These are phyloP conservation scores for Tapirus indicus DNA, from an alignment of 2,797 vertebrate genomes.

Conservation along the genomic window DNA sequence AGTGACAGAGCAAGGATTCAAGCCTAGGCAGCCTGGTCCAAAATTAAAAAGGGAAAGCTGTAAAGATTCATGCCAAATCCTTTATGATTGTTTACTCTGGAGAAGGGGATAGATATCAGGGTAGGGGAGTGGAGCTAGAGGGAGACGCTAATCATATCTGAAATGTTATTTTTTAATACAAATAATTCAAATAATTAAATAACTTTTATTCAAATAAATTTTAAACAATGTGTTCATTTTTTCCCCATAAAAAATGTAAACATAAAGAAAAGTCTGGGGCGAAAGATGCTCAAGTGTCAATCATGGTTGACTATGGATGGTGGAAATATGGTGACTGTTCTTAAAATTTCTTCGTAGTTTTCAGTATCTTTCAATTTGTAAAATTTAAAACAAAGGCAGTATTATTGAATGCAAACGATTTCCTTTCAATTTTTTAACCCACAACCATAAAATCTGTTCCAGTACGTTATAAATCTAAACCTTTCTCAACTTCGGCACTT, in stretches of 20 bases:
- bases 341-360: not conserved
- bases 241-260: not conserved
- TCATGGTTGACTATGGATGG: not conserved
- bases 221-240: slow-evolving; percentile 10
- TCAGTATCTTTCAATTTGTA: not conserved
- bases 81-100: not conserved
- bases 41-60: not conserved
- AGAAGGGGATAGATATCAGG: not conserved
- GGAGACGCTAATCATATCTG: not conserved
- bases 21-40: not conserved
- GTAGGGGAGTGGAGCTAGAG: not conserved
- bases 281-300: not conserved
- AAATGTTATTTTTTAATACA: not conserved
- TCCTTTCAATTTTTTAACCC: slow-evolving; percentile 24
- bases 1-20: not conserved
- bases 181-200: too few species aligned
- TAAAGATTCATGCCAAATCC: not conserved
- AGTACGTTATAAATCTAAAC: not conserved
- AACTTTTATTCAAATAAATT: not conserved
- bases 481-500: not conserved
- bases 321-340: not conserved
- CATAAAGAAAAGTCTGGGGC: not conserved
- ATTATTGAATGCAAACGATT: not conserved
- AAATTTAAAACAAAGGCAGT: not conserved
- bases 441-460: not conserved